Percentiles rank a stretch among this genome's conserved stretches.
Evolutionary conservation across 1,140 invertebrate genomes (phyloP).

Genomic region (Caenorhabditis remanei): DNA sequence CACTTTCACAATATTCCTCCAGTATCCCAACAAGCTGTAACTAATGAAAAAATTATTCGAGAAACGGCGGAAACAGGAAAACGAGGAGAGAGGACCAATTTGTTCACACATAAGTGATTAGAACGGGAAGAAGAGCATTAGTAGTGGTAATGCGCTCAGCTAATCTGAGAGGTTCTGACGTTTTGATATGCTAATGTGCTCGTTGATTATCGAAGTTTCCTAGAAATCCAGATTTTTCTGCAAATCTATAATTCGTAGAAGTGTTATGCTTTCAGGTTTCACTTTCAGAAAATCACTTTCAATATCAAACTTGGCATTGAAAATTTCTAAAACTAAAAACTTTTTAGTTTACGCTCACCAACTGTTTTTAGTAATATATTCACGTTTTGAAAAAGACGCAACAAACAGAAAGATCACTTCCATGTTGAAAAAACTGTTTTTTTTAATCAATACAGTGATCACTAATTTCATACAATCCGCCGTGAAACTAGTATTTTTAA

Average conservation of each 20-base stretch:
- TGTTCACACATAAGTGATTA: conserved; percentile 22
- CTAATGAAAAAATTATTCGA: background rate
- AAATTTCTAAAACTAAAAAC: too few species aligned
- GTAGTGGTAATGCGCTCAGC: background rate
- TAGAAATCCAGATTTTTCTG: background rate
- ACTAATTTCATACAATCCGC: background rate
- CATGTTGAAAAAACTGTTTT: background rate
- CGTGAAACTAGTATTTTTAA: background rate
- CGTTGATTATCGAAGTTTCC: conserved; percentile 12
- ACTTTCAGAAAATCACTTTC: too few species aligned
- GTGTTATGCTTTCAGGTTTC: too few species aligned
- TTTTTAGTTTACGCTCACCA: too few species aligned
- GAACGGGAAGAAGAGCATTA: background rate
- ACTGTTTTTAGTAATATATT: too few species aligned
- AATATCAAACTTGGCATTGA: too few species aligned
- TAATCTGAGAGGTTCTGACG: conserved; percentile 30
- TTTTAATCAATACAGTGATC: conserved; percentile 1
- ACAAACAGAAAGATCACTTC: background rate
- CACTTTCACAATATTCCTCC: background rate
- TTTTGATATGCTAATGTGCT: conserved; percentile 4
- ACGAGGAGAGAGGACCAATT: background rate
- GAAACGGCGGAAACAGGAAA: background rate
- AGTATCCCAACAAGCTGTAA: background rate
- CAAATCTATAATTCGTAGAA: background rate
- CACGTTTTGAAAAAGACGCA: background rate